These are phyloP conservation scores for Chiridota heheva DNA, from an alignment of 35 echinoderm and acorn worm genomes.

Conservation along the genomic window DNA sequence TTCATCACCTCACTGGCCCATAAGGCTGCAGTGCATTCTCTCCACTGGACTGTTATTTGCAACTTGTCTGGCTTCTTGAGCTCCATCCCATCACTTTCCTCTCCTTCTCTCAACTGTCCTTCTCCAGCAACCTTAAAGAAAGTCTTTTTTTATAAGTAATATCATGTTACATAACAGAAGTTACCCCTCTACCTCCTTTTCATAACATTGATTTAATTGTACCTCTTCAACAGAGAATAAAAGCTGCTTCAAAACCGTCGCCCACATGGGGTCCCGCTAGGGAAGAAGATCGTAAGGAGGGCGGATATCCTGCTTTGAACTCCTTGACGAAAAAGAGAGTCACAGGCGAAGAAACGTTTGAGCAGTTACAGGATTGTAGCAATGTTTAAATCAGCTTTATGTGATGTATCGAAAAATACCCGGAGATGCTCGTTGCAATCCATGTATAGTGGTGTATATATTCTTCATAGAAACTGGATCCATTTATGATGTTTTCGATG, in stretches of 20 bases:
- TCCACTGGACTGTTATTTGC: too few relatives aligned
- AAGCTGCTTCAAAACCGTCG: slow-evolving; percentile 25
- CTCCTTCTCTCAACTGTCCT: neutral
- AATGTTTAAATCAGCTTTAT: too few relatives aligned
- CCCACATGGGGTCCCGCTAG: slow-evolving; percentile 66
- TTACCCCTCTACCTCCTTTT: neutral
- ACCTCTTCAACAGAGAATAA: slow-evolving; percentile 39
- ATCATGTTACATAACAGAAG: neutral
- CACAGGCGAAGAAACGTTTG: neutral
- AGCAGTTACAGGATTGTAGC: too few relatives aligned
- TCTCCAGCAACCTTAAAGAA: neutral
- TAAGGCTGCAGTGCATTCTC: too few relatives aligned
- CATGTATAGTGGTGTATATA: too few relatives aligned
- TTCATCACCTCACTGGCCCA: too few relatives aligned
- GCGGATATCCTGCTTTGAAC: slow-evolving; percentile 52
- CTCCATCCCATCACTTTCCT: too few relatives aligned
- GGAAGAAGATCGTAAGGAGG: slow-evolving; percentile 51
- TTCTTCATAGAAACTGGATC: too few relatives aligned
- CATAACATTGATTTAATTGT: neutral
- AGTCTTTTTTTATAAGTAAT: neutral
- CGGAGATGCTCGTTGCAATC: too few relatives aligned
- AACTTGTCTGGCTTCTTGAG: too few relatives aligned
- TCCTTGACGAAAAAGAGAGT: neutral
- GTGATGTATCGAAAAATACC: too few relatives aligned
- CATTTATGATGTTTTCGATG: too few relatives aligned